Conservation (phyloP, 2,113 vertebrate genomes). For the Siniperca knerii region DNA sequence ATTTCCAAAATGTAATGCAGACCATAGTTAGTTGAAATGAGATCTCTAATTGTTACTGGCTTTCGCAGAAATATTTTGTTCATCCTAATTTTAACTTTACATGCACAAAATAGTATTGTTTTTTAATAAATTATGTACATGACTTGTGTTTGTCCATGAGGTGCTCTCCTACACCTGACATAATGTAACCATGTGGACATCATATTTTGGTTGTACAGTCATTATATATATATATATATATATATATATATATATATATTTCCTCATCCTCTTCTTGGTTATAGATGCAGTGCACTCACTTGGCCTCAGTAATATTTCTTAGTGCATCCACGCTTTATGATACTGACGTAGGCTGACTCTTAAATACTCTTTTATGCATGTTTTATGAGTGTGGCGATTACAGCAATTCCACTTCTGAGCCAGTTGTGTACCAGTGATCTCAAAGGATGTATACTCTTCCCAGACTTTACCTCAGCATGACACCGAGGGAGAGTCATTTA, state of each 20-base stretch:
- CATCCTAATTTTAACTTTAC: not conserved
- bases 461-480: conserved; percentile 49
- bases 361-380: conserved; percentile 74
- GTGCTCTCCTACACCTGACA: not conserved
- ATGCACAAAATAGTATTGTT: not conserved
- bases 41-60: not conserved
- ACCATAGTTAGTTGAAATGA: not conserved
- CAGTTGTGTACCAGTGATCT: conserved; percentile 65
- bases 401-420: conserved; percentile 75
- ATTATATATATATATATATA: too few species aligned
- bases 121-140: not conserved
- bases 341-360: conserved; percentile 72
- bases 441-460: conserved; percentile 46
- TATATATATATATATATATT: not conserved
- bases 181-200: conserved; percentile 2
- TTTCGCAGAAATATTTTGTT: not conserved
- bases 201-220: not conserved
- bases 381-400: conserved; percentile 78
- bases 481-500: conserved; percentile 23
- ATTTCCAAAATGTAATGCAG: conserved; percentile 6
- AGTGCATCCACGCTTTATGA: conserved; percentile 68
- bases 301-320: conserved; percentile 74
- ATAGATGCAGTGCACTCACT: conserved; percentile 47
- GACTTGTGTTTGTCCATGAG: not conserved
- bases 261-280: conserved; percentile 46